phyloP scores from a whole-genome alignment of 2,888 invertebrate genomes.

The Dexiosoma caninum region DNA sequence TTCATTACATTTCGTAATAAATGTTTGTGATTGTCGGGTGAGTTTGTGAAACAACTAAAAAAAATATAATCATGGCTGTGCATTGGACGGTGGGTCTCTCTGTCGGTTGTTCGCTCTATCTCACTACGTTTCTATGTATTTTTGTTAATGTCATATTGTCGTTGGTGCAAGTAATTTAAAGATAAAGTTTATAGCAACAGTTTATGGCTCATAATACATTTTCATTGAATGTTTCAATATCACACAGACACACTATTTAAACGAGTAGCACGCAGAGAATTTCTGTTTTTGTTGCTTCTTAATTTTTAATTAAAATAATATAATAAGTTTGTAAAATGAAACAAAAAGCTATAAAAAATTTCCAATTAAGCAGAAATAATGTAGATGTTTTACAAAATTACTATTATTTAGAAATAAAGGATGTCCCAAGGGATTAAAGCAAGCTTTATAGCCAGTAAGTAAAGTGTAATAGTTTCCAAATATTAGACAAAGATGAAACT shows the following conservation, averaged over 20 bases:
- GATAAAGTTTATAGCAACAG: slow-evolving; percentile 35
- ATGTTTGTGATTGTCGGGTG: slow-evolving; percentile 9
- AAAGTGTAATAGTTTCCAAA: no score
- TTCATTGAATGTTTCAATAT: not conserved
- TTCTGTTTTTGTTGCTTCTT: no score
- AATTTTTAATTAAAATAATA: no score
- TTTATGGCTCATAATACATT: slow-evolving; percentile 12
- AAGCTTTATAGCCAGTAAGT: no score
- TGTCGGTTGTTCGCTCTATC: not conserved
- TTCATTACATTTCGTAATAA: slow-evolving; percentile 33
- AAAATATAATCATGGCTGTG: slow-evolving; percentile 25
- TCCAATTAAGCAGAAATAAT: not conserved
- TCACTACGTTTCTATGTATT: no score
- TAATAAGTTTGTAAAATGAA: slow-evolving; percentile 24
- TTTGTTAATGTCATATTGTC: slow-evolving; percentile 2
- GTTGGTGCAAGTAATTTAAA: slow-evolving; percentile 28
- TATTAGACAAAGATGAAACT: no score
- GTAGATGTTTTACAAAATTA: not conserved
- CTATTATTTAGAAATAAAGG: no score
- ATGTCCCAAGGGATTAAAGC: no score
- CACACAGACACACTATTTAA: not conserved
- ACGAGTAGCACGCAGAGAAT: not conserved
- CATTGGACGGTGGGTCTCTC: not conserved
- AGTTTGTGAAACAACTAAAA: slow-evolving; percentile 14
- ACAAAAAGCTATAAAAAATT: not conserved